These are phyloP conservation scores for Nylanderia fulva DNA, from an alignment of 1,140 invertebrate genomes.

Conservation along the genomic window DNA sequence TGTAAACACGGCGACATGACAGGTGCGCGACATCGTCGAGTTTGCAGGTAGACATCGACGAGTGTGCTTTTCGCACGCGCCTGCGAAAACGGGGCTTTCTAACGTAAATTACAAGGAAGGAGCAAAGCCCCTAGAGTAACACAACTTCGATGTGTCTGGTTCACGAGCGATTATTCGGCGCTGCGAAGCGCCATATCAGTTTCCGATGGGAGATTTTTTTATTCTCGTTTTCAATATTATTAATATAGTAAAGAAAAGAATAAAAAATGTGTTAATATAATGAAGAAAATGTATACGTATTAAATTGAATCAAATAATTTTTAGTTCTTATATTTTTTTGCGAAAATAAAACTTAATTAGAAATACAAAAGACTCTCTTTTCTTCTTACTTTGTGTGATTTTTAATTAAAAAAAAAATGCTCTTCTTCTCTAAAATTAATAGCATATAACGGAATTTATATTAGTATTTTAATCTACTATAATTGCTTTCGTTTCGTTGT, in stretches of 20 bases:
- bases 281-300: neutral
- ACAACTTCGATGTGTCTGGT: conserved; percentile 9
- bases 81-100: neutral
- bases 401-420: neutral
- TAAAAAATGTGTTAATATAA: neutral
- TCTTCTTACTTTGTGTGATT: neutral
- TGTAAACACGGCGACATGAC: conserved; percentile 40
- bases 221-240: neutral
- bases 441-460: neutral
- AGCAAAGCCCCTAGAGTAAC: neutral
- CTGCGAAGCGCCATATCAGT: neutral
- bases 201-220: conserved; percentile 5
- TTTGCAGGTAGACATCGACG: conserved; percentile 43
- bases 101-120: conserved; percentile 27
- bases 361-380: neutral
- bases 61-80: conserved; percentile 35
- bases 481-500: neutral
- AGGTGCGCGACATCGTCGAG: conserved; percentile 18
- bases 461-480: neutral
- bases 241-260: neutral
- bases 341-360: neutral
- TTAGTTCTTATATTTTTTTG: neutral
- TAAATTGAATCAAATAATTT: neutral
- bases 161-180: neutral
- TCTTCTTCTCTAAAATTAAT: neutral